A percentile compares a stretch with the other conserved stretches of the same genome.
phyloP scores from a whole-genome alignment of 2,888 invertebrate genomes.

The Tetranychus truncatus region DNA sequence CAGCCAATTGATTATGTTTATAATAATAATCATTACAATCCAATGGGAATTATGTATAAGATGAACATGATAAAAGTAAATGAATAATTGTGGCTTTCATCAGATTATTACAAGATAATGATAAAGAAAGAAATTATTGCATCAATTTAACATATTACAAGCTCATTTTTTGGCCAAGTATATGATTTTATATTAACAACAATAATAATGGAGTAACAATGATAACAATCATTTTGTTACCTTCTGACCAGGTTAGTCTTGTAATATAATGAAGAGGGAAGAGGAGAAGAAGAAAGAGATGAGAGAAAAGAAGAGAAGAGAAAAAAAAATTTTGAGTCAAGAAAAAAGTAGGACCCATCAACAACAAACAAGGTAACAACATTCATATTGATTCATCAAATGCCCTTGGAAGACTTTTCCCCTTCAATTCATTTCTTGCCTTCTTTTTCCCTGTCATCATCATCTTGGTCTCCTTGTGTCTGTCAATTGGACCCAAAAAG shows the following conservation, averaged over 20 bases:
- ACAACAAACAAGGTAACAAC: not conserved
- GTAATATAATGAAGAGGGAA: not conserved
- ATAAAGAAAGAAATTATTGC: not conserved
- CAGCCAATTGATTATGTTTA: no score
- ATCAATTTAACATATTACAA: not conserved
- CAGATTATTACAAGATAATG: not conserved
- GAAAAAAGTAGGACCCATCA: not conserved
- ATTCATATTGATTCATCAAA: not conserved
- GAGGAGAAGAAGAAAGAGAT: not conserved
- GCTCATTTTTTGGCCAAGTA: not conserved
- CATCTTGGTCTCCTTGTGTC: not conserved
- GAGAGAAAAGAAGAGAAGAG: slow-evolving; percentile 3
- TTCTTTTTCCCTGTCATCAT: not conserved
- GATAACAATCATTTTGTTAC: slow-evolving; percentile 8
- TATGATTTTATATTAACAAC: not conserved
- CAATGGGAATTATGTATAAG: not conserved
- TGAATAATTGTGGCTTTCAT: not conserved
- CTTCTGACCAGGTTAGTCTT: not conserved
- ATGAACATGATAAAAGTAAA: not conserved
- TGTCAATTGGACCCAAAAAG: not conserved
- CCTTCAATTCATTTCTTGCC: not conserved
- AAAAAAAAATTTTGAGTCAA: not conserved
- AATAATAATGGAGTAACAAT: not conserved
- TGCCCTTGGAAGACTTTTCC: not conserved
- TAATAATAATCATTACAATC: not conserved